Base-by-base conservation (phyloP, 2,113 vertebrate genomes). In the Nothoprocta perdicaria region DNA sequence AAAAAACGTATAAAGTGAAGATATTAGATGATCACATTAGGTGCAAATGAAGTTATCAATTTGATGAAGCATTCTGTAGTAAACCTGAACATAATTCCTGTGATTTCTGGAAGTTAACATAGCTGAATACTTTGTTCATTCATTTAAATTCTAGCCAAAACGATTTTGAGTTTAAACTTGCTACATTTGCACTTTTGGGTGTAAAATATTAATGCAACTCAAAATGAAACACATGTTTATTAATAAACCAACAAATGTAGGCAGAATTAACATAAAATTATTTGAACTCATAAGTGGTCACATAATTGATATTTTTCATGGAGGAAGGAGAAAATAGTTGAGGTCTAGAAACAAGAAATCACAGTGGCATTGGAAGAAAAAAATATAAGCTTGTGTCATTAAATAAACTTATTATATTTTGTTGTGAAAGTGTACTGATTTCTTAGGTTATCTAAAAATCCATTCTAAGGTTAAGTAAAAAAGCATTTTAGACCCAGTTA, bases 191-290 rank as follows among this genome's bases (percentile, higher is more conserved):
- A 92, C 45, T 92, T 96, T 84, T 87, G 68, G 40, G 40, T 93
- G 50, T 94, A 95, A 96, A 96, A 95, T 93, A 93, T 73, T 95
- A 93, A 94, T 84, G 62, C 38, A 84, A 92, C n/a, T 93, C 84
- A 86, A 96, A 97, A 96, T 94, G 80, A 95, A 97, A 91, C 50
- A 87, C 53, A 68, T 74, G 50, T 50, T 95, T 96, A 95, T 92
- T 93, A 96, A 93, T 94, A 96, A 96, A 82, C 38, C 23, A 86
- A 92, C 52, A 94, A 75, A 11, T 86, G 31, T 80, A 93, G 78
- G 26, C 31, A 94, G 90, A 35, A 94, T 84, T 92, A 94, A 17
- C 68, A 81, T 78, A 91, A 85, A 11, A 68, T 33, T 12, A 83
- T 89, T 95, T 92, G 50, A 86, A 93, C 55, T 85, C 29, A 74